phyloP scores from a whole-genome alignment of 2,888 invertebrate species.

The Monoplex corrugatus region DNA sequence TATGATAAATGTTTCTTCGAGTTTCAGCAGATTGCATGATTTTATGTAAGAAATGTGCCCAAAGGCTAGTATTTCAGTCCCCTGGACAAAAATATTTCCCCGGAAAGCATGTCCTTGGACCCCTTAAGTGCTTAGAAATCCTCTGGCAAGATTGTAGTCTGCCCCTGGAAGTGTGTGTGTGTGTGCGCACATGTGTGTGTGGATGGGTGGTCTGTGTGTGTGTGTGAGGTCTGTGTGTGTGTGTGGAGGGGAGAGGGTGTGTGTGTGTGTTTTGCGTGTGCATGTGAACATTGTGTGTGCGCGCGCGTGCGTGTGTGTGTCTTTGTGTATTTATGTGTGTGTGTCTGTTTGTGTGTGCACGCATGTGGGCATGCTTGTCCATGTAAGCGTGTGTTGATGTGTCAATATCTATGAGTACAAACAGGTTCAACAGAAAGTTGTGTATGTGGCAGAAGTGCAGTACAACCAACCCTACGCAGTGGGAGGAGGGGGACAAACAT shows the following conservation, averaged over 20 bases:
- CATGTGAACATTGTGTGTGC: neutral
- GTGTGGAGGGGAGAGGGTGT: neutral
- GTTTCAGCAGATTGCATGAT: too few species aligned
- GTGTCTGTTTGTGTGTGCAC: neutral
- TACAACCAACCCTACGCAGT: constrained; percentile 42
- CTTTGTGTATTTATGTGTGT: neutral
- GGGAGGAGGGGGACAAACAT: constrained; percentile 25
- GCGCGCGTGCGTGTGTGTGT: neutral
- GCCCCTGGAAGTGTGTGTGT: too few species aligned
- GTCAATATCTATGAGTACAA: neutral
- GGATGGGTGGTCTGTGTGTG: constrained; percentile 3
- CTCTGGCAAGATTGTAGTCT: too few species aligned
- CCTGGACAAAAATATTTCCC: too few species aligned
- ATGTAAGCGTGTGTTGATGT: neutral
- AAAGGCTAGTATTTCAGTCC: too few species aligned
- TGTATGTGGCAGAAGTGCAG: constrained; percentile 30
- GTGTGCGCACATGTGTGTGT: neutral
- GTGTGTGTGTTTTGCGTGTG: neutral
- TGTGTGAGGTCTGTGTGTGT: neutral
- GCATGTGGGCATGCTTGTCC: neutral
- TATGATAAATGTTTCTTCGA: too few species aligned
- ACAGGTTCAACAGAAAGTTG: neutral
- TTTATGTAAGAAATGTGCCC: too few species aligned
- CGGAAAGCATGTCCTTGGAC: too few species aligned
- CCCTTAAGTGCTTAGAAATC: too few species aligned